Percentiles rank a stretch among this genome's conserved stretches.
Conservation (phyloP, 2,113 vertebrate species). For the Epinephelus lanceolatus region DNA sequence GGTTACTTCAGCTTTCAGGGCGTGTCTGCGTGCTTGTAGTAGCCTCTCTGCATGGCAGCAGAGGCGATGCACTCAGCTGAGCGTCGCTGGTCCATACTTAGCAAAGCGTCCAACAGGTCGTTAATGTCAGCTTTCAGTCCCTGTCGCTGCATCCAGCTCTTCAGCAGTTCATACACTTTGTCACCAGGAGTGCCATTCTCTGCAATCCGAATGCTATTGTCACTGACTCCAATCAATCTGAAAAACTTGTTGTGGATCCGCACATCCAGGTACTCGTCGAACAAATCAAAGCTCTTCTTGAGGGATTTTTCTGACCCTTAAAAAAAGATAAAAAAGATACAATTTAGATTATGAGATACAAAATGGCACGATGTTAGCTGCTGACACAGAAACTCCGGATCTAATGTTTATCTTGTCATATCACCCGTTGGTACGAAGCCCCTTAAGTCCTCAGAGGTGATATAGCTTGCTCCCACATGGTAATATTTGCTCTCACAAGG, state of each 20-base stretch:
- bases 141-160: conserved; percentile 86
- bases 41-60: conserved; percentile 76
- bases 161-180: conserved; percentile 86
- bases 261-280: conserved; percentile 83
- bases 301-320: conserved; percentile 84
- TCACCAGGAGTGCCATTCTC: conserved; percentile 75
- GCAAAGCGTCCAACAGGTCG: conserved; percentile 79
- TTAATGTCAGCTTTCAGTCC: conserved; percentile 87
- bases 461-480: no score
- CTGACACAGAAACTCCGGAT: background rate
- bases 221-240: conserved; percentile 81
- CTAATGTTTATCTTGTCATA: conserved; percentile 1
- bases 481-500: no score
- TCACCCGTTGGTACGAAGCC: no score
- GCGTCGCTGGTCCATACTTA: conserved; percentile 84
- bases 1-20: conserved; percentile 49
- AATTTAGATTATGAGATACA: background rate
- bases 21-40: conserved; percentile 78
- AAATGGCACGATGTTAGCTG: background rate
- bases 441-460: no score
- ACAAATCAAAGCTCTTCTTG: conserved; percentile 85
- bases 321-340: background rate
- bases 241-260: conserved; percentile 87
- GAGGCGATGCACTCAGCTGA: conserved; percentile 83
- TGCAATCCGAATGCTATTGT: conserved; percentile 84